Evolutionary conservation across 1,140 invertebrate genomes (phyloP).

Genomic region (Drosophila hydei): DNA sequence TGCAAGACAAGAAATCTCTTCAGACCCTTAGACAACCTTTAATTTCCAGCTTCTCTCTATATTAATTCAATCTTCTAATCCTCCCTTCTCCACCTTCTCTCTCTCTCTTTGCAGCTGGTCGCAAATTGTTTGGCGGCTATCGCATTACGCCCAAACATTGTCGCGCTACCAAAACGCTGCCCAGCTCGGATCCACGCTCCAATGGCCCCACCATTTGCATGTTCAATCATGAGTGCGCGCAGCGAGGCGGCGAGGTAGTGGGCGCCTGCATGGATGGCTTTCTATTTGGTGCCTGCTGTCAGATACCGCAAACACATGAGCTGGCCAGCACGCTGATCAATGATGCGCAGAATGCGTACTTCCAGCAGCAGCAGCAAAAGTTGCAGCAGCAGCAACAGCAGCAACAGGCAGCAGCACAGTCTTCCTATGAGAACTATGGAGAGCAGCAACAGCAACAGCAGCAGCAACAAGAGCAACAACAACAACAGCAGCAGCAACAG

Average conservation of each 20-base stretch:
- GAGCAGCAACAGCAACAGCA: slow-evolving; percentile 50
- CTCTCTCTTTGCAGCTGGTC: slow-evolving; percentile 85
- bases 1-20: no score
- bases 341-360: slow-evolving; percentile 79
- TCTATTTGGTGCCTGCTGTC: slow-evolving; percentile 95
- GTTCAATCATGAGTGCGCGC: slow-evolving; percentile 96
- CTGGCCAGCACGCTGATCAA: slow-evolving; percentile 78
- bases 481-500: slow-evolving; percentile 24
- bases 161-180: slow-evolving; percentile 86
- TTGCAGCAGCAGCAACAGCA: slow-evolving; percentile 62
- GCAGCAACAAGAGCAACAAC: slow-evolving; percentile 51
- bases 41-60: no score
- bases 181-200: slow-evolving; percentile 85
- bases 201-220: slow-evolving; percentile 93
- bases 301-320: slow-evolving; percentile 85
- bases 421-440: slow-evolving; percentile 60
- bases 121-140: slow-evolving; percentile 93
- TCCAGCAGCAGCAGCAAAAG: slow-evolving; percentile 72
- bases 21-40: no score
- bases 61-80: no score
- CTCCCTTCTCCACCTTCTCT: neutral
- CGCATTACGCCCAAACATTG: slow-evolving; percentile 92
- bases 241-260: slow-evolving; percentile 91
- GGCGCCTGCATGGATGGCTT: slow-evolving; percentile 95
- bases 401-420: slow-evolving; percentile 39